phyloP scores from a whole-genome alignment of 2,888 invertebrate species.

The Aporophyla lueneburgensis region DNA sequence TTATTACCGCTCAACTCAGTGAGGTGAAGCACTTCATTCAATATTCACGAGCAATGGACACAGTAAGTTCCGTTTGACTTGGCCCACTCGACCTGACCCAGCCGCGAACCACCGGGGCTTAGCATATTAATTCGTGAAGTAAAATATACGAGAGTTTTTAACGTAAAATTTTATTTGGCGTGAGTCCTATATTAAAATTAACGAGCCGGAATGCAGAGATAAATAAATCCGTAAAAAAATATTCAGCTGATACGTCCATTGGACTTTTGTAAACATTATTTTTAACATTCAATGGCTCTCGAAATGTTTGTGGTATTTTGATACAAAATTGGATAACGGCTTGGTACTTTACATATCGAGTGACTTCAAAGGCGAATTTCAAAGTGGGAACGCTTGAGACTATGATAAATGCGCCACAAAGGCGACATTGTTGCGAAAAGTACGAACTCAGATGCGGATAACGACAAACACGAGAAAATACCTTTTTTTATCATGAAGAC shows the following conservation, averaged over 20 bases:
- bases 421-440: conserved; percentile 52
- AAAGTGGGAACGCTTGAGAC: conserved; percentile 45
- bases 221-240: conserved; percentile 41
- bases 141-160: conserved; percentile 53
- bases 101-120: conserved; percentile 61
- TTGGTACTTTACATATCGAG: conserved; percentile 71
- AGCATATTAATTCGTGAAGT: conserved; percentile 62
- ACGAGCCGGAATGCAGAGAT: conserved; percentile 49
- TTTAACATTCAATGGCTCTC: conserved; percentile 43
- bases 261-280: conserved; percentile 37
- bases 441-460: conserved; percentile 24
- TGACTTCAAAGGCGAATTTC: conserved; percentile 67
- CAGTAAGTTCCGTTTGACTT: conserved; percentile 71
- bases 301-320: conserved; percentile 59
- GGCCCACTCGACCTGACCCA: conserved; percentile 72
- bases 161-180: conserved; percentile 45
- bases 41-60: conserved; percentile 78
- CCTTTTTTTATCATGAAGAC: neutral
- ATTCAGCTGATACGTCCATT: conserved; percentile 19
- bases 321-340: conserved; percentile 69
- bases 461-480: conserved; percentile 8
- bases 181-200: conserved; percentile 49
- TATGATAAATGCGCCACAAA: conserved; percentile 58
- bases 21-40: conserved; percentile 71
- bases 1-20: conserved; percentile 73